Evolutionary conservation across 2,113 vertebrate species (phyloP), one percentile per base, ranked within the genome.

Genomic region (Ailurus styani): DNA sequence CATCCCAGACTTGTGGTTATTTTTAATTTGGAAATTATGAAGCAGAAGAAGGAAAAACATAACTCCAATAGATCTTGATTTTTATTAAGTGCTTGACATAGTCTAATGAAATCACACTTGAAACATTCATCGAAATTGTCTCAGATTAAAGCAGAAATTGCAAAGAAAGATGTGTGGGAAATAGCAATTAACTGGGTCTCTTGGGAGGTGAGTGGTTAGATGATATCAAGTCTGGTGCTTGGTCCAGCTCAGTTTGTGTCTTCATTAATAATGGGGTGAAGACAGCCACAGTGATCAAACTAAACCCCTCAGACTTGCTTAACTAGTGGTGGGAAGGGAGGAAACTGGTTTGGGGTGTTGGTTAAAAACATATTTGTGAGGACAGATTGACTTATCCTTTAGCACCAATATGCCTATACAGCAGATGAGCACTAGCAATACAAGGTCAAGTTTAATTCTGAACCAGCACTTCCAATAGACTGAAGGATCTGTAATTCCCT

Each of bases 81-180:
- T 97, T 90, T 75, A 87, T 90, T 42, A 96, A 93, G 37, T 70
- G 8, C 34, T 60, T 87, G 42, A 27, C 45, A 91, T 72, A 85
- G 47, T 73, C 77, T 93, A 96, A 97, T 85, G 62, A 98, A 97
- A 95, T 97, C 50, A 81, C 12, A 77, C n/a, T 86, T 91, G n/a
- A 96, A 92, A 87, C 21, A 40, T 62, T 94, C 40, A 97, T 64
- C 75, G 42, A 82, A 93, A 95, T 45, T 81, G 34, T 45, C 37
- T 96, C 68, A n/a, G 37, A 75, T 37, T 52, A 62, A 87, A 8
- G 27, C 57, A 92, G 40, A 89, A 89, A 75, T 64, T 83, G 34
- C 31, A 87, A 92, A 95, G 52, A 83, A 50, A 37, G 11, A 17
- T 45, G 78, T 52, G 37, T 72, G 13, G 70, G 45, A 93, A 97